Conservation (phyloP, 30 jellyfish, hydroid and myxozoan genomes). For the Hydractinia symbiolongicarpus region DNA sequence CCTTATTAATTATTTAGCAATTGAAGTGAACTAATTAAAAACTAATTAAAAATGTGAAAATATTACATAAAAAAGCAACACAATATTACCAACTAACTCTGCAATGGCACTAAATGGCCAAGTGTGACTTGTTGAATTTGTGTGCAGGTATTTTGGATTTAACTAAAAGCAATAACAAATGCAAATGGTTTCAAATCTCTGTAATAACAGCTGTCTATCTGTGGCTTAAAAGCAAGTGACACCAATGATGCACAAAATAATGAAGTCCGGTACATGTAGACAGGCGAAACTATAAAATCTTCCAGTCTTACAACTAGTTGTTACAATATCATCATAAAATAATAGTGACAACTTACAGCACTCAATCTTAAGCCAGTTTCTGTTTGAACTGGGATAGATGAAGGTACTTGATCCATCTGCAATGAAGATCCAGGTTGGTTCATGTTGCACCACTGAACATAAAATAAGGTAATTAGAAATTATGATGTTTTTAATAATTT, state of each 20-base stretch:
- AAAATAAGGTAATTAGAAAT: too few species aligned
- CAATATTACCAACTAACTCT: slow-evolving; percentile 71
- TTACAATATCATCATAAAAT: not conserved
- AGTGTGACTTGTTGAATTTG: slow-evolving; percentile 96
- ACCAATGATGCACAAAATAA: too few species aligned
- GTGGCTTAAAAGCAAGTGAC: not conserved
- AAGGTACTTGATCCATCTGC: slow-evolving; percentile 4
- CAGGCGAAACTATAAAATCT: too few species aligned
- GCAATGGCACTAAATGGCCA: slow-evolving; percentile 99
- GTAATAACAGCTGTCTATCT: too few species aligned
- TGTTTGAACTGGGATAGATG: slow-evolving; percentile 58
- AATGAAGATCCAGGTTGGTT: too few species aligned
- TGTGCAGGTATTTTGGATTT: slow-evolving; percentile 89
- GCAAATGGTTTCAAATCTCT: too few species aligned
- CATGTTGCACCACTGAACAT: too few species aligned
- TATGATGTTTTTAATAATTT: too few species aligned
- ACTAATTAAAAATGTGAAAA: not conserved
- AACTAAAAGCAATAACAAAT: slow-evolving; percentile 45
- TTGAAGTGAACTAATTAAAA: too few species aligned
- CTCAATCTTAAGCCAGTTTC: slow-evolving; percentile 57
- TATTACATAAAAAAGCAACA: not conserved
- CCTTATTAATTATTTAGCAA: too few species aligned
- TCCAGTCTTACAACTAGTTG: too few species aligned
- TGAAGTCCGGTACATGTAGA: too few species aligned
- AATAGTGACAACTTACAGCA: slow-evolving; percentile 50